Base-by-base conservation (phyloP, 2,113 vertebrate genomes). In the Holacanthus passer region DNA sequence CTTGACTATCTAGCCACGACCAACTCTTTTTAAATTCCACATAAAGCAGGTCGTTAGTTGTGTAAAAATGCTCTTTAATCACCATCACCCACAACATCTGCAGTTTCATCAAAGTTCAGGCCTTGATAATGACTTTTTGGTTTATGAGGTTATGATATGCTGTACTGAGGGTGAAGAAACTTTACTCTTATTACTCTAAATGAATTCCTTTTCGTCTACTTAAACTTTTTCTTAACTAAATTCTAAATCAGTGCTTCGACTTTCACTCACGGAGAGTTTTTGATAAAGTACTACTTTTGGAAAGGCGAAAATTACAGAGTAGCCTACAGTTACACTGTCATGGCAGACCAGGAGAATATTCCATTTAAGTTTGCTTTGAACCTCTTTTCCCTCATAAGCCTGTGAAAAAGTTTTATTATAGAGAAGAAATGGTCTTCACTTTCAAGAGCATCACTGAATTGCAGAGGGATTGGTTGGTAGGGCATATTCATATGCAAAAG, bases 301-400 rank as follows among this genome's bases (percentile, higher is more conserved):
- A 77, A 22, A 77, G 70, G 43, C 5, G 3, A 78, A 56, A 74
- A 79, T 87, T 84, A 86, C 47, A 87, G 50, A 37, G 64, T 73
- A n/a, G 72, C 81, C 85, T 59, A 73, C 45, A 77, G 88, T 82
- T 74, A 86, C 39, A 52, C 22, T 37, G 85, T 69, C 77, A 76
- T 85, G 84, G 72, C 39, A 17, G 74, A 89, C 60, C 87, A 48
- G 83, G 75, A 77, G 73, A 64, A 82, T 87, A 83, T 90, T 88
- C 65, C 65, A 87, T 87, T 84, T 78, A 79, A 65, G 77, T 77
- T 88, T 84, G 62, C 92, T 91, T 91, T 93, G 92, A 92, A 92
- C 63, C 78, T 77, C 59, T 75, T 78, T 84, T 73, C 35, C 45
- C 48, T 64, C 68, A 77, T 77, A 73, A 84, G 78, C 52, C 82